Evolutionary conservation across 2,888 invertebrate species (phyloP), one percentile per base, ranked within the genome.

Genomic region (Bimastos eiseni): DNA sequence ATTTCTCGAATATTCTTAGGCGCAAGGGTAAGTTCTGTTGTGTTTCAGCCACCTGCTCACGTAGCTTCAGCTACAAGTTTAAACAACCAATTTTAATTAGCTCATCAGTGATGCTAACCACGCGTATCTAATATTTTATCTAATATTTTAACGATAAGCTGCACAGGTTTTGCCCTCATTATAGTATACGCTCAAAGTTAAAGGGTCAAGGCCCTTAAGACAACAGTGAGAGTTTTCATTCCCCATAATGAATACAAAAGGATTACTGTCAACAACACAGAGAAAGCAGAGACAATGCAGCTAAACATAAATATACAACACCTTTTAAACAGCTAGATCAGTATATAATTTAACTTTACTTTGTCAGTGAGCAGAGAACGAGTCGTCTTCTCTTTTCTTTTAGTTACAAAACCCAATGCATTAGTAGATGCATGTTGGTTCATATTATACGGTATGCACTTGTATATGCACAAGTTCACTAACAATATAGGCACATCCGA

Each of bases 31-130:
- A 95, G 3, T 98, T 98, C 95, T 99, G 95, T 94, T 99, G 98
- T 92, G 99, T 99, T 95, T 99, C 99, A 0, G 99, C 99, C 94
- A 98, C 98, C 95, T 99, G 98, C 94, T 99, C 99, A 33, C 99
- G 96, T 93, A 99, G 98, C 95, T 99, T 97, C 0, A 99, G 95
- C 95, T 95, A 44, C 41, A 90, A 88, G 34, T 36, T 90, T 24
- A 3, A n/a, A 70, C 30, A n/a, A n/a, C 30, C 70, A 70, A n/a
- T 70, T 70, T 30, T n/a, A 70, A 70, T n/a, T 70, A 70, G 49
- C 24, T 49, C 17, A 44, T 19, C 8, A 6, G n/a, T 70, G 30
- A 70, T 70, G 70, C n/a, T 24, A 70, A 70, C n/a, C 11, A 70
- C n/a, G 13, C 11, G 13, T 70, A 70, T 70, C n/a, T n/a, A 70